These are phyloP conservation scores for Malurus splendens DNA, from an alignment of 2,797 vertebrate genomes.

Conservation along the genomic window DNA sequence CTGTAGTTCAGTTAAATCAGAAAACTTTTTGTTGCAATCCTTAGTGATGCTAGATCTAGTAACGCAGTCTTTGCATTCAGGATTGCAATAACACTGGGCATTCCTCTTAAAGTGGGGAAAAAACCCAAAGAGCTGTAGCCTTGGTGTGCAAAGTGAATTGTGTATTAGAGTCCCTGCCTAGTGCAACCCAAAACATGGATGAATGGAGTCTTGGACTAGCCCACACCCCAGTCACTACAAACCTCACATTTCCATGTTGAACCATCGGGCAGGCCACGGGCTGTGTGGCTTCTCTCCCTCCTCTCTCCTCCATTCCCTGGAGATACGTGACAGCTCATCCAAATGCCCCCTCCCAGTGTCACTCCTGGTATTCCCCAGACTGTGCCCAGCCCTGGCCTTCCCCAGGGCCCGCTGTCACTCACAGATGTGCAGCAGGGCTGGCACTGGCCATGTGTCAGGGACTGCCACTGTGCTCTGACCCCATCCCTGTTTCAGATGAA, in stretches of 20 bases:
- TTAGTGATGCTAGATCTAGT: neutral
- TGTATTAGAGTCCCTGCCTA: neutral
- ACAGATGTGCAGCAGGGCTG: fast-evolving
- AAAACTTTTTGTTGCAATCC: neutral
- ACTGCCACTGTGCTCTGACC: neutral
- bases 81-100: neutral
- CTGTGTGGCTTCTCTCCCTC: neutral
- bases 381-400: neutral
- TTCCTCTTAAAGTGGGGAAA: neutral
- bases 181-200: fast-evolving
- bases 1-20: neutral
- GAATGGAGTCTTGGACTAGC: neutral
- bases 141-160: neutral
- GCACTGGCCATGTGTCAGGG: fast-evolving
- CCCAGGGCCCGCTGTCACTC: fast-evolving
- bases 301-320: neutral
- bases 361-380: neutral
- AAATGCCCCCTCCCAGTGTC: neutral
- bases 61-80: neutral
- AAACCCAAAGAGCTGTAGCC: neutral
- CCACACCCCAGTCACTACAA: neutral
- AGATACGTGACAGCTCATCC: fast-evolving
- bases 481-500: neutral
- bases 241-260: neutral
- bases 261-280: fast-evolving